Evolutionary conservation across 2,797 vertebrate genomes (phyloP), one percentile per base, ranked within the genome.

Genomic region (Brotula barbata): DNA sequence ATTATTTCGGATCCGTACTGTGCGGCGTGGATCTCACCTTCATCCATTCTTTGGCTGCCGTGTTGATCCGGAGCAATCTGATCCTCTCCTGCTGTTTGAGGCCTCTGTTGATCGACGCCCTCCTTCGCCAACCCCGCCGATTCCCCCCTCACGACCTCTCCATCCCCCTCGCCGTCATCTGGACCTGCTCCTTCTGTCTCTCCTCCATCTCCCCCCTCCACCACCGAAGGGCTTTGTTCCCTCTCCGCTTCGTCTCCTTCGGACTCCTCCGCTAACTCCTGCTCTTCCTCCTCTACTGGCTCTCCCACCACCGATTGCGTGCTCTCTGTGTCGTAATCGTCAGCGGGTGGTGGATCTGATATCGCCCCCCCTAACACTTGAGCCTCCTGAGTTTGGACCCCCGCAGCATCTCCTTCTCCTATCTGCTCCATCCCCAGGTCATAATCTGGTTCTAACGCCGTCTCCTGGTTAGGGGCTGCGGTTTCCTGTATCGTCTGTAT

Each of bases 11-110:
- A 11, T 36, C 36, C 15, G 16, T 12, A 8, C 10, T 5, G 19
- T 31, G 13, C 13, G 28, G 23, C 8, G 42, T 20, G 58, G 15
- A 48, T 74, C 84, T 87, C 78, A 90, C 89, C 88, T 81, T 75
- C 67, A 46, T 76, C 55, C 44, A 79, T 62, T 31, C 58, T 64
- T 58, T 72, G 44, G 42, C 20, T 58, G 33, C 39, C 36, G 10
- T 49, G 49, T 41, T 71, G 51, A 48, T 80, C 75, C 23, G 16
- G 6, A 28, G 47, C 16, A 28, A 25, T 45, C 41, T 72, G 58
- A 40, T 78, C 65, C 49, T 79, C 70, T 49, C 63, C 75, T 62
- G 19, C 71, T 33, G 33, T 44, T 53, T 56, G 16, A 7, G 3
- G 46, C 36, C 14, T 36, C 9, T 20, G 57, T 42, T 73, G 68